Evolutionary conservation across 1,140 invertebrate species (phyloP), one percentile per base, ranked within the genome.

Genomic region (Caenorhabditis tropicalis): DNA sequence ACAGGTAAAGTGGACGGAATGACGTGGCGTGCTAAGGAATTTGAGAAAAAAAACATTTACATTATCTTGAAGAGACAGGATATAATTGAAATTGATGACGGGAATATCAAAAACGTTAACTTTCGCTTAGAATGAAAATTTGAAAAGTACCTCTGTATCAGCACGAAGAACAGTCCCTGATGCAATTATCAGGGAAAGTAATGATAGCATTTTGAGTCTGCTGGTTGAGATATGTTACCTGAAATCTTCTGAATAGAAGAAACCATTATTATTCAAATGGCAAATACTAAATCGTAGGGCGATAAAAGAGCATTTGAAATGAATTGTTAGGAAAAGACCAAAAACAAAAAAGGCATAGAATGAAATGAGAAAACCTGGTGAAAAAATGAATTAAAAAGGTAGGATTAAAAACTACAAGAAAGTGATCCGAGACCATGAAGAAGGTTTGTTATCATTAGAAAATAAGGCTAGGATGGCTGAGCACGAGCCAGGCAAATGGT

Each of bases 151-250:
- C 43, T 58, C 70, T 24, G 82, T 84, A 43, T 79, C 65, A n/a
- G 65, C 58, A 39, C 70, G 39, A 4, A 84, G 49, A 58, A 84
- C 83, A 9, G 65, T 49, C 27, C 83, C 83, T 58, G 83, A 84
- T 36, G 83, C 83, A 48, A 84, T 84, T 12, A 84, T 84, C 74
- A 84, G 53, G 49, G 83, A 84, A 31, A 84, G 74, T 51, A 84
- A 60, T n/a, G 83, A 84, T 15, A 84, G 70, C 83, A 84, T 84
- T 43, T 56, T 56, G 24, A 56, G 7, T 27, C 19, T 4, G 16
- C 43, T 46, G 9, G 43, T 51, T 1, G 21, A n/a, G n/a, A n/a
- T n/a, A n/a, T n/a, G n/a, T n/a, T n/a, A n/a, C n/a, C 49, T 51
- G 49, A 21, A 51, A 51, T n/a, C 7, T 46, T 0, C 16, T 46